Conservation (phyloP, 2,888 invertebrate species). For the Leptopilina drosophilae region DNA sequence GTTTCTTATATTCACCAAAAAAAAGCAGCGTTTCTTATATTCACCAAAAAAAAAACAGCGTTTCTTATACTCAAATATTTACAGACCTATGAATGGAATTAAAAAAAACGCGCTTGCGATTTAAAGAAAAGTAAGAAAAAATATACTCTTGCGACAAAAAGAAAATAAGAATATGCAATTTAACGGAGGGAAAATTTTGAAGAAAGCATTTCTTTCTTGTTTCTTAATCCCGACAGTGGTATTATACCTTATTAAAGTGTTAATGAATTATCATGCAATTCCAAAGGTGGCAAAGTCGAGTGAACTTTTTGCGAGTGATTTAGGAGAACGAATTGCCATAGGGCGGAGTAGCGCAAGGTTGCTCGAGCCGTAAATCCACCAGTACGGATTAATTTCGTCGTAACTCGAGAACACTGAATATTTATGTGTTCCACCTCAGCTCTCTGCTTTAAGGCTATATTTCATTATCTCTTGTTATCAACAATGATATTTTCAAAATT, state of each 20-base stretch:
- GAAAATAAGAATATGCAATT: no score
- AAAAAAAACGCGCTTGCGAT: no score
- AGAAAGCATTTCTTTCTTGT: constrained; percentile 20
- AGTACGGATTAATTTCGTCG: constrained; percentile 72
- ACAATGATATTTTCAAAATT: neutral
- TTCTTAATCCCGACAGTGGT: constrained; percentile 4
- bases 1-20: no score
- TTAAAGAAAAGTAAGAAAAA: no score
- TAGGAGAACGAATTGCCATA: constrained; percentile 59
- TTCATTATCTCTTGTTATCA: constrained; percentile 42
- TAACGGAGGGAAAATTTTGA: neutral
- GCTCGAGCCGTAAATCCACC: constrained; percentile 69
- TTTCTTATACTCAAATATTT: no score
- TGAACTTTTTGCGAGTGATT: constrained; percentile 64
- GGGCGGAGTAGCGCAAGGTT: constrained; percentile 31
- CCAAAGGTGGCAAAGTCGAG: constrained; percentile 55
- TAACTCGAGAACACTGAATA: constrained; percentile 66
- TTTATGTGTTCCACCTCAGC: constrained; percentile 63
- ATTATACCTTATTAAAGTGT: constrained; percentile 61
- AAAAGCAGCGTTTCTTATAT: no score
- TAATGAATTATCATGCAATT: constrained; percentile 68
- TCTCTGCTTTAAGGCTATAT: constrained; percentile 50
- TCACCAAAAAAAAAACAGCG: no score
- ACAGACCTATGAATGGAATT: no score
- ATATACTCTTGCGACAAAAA: no score